Conservation (phyloP, 2,797 vertebrate genomes). For the Etheostoma perlongum region DNA sequence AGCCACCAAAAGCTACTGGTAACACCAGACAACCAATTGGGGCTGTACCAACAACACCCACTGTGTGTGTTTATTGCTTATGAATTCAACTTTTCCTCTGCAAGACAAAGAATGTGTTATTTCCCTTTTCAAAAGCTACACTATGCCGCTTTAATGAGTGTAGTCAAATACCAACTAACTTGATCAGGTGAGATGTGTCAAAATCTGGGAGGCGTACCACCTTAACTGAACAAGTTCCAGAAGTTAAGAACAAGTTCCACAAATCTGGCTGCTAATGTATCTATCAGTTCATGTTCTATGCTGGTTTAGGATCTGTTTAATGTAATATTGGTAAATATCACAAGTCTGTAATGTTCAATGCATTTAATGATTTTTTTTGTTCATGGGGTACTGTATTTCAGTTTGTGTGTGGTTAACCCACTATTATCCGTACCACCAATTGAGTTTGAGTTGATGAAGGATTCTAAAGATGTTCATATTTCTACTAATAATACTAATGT, state of each 20-base stretch:
- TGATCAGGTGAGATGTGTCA: not conserved
- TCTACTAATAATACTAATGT: not conserved
- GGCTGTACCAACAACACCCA: not conserved
- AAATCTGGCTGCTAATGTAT: not conserved
- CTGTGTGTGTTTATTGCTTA: not conserved
- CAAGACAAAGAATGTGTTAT: not conserved
- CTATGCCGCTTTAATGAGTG: not conserved
- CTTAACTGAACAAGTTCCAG: not conserved
- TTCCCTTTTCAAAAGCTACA: not conserved
- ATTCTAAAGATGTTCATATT: not conserved
- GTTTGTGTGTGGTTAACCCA: not conserved
- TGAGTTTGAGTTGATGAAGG: not conserved
- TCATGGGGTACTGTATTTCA: not conserved
- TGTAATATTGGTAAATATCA: not conserved
- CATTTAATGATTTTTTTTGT: not conserved
- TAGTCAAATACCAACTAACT: not conserved
- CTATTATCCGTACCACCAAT: not conserved
- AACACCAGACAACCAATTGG: not conserved
- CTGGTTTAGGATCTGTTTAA: too few relatives aligned
- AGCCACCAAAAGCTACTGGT: not conserved
- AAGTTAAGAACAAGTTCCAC: too few relatives aligned
- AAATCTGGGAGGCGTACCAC: not conserved
- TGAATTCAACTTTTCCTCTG: not conserved
- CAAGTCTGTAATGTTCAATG: not conserved
- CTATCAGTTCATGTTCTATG: not conserved